Evolutionary conservation across 30 jellyfish, hydroid and myxozoan genomes (phyloP).

Genomic region (Turritopsis rubra): DNA sequence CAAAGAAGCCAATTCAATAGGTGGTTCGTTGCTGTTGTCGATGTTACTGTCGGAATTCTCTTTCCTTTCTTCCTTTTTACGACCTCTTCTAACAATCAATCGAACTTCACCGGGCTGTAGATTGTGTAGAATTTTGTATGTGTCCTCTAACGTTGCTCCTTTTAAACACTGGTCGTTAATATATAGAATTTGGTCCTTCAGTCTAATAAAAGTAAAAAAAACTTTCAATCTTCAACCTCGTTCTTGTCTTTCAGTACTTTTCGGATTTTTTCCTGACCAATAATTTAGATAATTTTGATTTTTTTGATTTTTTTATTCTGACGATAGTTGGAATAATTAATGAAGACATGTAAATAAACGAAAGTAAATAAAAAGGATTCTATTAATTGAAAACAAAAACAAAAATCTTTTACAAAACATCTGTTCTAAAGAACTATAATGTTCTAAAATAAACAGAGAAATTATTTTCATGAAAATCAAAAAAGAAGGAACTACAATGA

Average conservation of each 20-base stretch:
- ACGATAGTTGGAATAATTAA: neutral
- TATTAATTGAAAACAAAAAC: neutral
- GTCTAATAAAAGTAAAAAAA: conserved; percentile 27
- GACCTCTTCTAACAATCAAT: conserved; percentile 41
- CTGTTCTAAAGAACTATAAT: conserved; percentile 9
- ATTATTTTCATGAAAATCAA: neutral
- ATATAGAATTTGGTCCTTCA: conserved; percentile 73
- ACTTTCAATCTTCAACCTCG: too few relatives aligned
- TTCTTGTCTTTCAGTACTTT: too few relatives aligned
- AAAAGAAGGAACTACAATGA: neutral
- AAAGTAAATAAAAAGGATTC: neutral
- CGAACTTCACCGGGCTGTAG: conserved; percentile 74
- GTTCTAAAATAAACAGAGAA: neutral
- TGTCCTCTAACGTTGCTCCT: conserved; percentile 58
- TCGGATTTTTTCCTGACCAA: too few relatives aligned
- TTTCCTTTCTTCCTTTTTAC: neutral
- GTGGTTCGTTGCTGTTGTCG: conserved; percentile 35
- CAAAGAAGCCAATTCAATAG: conserved; percentile 43
- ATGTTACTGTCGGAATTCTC: conserved; percentile 25
- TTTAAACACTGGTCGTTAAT: conserved; percentile 50
- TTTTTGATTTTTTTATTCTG: neutral
- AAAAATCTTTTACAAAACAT: neutral
- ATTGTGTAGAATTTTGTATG: conserved; percentile 59
- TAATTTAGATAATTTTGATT: neutral
- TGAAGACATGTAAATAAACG: neutral